Conservation (phyloP, 2,888 invertebrate genomes). For the Drosophila differens region DNA sequence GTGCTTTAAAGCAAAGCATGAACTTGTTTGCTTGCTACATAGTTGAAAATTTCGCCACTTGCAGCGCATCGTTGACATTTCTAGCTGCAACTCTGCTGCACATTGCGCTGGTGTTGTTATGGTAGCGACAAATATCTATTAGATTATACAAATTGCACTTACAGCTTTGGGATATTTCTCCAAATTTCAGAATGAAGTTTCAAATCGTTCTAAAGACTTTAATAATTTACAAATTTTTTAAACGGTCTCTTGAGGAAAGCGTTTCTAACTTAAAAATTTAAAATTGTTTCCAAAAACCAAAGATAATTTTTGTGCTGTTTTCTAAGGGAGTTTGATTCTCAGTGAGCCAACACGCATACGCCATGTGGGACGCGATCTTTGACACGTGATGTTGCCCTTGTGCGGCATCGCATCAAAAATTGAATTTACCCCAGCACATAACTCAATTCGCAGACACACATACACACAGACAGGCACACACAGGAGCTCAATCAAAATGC, state of each 20-base stretch:
- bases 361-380: slow-evolving; percentile 48
- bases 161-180: neutral
- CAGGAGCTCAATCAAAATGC: slow-evolving; percentile 31
- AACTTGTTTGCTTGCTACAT: slow-evolving; percentile 30
- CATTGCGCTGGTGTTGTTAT: slow-evolving; percentile 33
- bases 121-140: slow-evolving; percentile 32
- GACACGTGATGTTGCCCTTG: slow-evolving; percentile 41
- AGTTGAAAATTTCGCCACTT: slow-evolving; percentile 41
- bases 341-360: slow-evolving; percentile 57
- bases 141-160: neutral
- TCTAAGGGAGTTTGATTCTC: neutral
- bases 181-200: neutral
- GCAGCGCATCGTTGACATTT: slow-evolving; percentile 46
- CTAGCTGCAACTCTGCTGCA: slow-evolving; percentile 46
- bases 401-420: slow-evolving; percentile 56
- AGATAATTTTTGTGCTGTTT: too few relatives aligned
- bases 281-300: neutral
- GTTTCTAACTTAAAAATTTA: neutral
- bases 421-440: slow-evolving; percentile 70
- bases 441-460: slow-evolving; percentile 66
- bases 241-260: neutral
- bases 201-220: neutral
- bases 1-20: slow-evolving; percentile 7
- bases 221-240: neutral
- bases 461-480: neutral